phyloP scores from a whole-genome alignment of 2,797 vertebrate species.

The Sphaeramia orbicularis region DNA sequence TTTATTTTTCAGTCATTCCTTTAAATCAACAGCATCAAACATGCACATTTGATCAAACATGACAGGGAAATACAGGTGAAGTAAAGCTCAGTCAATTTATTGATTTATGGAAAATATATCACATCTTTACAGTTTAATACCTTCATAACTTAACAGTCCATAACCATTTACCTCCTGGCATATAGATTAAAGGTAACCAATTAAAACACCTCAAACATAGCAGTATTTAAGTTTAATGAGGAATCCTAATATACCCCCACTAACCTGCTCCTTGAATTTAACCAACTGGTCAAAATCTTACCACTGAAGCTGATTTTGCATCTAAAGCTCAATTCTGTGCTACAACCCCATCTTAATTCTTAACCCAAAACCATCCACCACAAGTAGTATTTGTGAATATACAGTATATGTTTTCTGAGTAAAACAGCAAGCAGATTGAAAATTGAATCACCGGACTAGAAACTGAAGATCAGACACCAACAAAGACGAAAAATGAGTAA shows the following conservation, averaged over 20 bases:
- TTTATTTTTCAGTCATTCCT: background rate
- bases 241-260: conserved; percentile 33
- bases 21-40: conserved; percentile 1
- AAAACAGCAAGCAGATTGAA: conserved; percentile 79
- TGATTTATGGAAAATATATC: conserved; percentile 93
- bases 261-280: conserved; percentile 26
- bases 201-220: conserved; percentile 54
- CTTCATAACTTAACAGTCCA: conserved; percentile 84
- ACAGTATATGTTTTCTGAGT: conserved; percentile 66
- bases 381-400: conserved; percentile 66
- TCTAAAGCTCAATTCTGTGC: conserved; percentile 47
- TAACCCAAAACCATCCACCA: conserved; percentile 48
- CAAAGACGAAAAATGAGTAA: conserved; percentile 72
- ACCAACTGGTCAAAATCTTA: conserved; percentile 28
- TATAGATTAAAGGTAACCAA: conserved; percentile 44
- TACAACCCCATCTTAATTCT: conserved; percentile 40
- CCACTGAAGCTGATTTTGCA: conserved; percentile 38
- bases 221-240: conserved; percentile 33
- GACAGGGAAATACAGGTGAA: conserved; percentile 50
- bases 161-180: conserved; percentile 57
- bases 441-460: conserved; percentile 76
- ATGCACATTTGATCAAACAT: conserved; percentile 16
- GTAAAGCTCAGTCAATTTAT: conserved; percentile 89
- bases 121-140: conserved; percentile 87
- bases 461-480: conserved; percentile 75